Percentiles rank a stretch among this genome's conserved stretches.
phyloP scores from a whole-genome alignment of 2,888 invertebrate species.

The Liodrosophila aerea region DNA sequence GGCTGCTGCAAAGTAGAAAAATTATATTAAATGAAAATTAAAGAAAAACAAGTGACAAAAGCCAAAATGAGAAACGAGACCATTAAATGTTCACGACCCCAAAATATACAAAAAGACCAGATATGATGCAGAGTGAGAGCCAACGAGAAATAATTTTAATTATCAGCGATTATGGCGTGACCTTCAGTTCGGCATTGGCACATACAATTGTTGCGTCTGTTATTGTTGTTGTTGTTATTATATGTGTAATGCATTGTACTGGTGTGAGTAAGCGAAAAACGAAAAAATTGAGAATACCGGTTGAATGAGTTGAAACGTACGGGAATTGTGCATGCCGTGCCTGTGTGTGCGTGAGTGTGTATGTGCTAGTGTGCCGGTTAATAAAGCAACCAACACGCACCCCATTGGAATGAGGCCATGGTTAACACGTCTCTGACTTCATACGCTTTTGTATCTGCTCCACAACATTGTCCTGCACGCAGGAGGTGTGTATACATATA shows the following conservation, averaged over 20 bases:
- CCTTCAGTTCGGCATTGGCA: conserved; percentile 76
- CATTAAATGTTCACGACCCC: conserved; percentile 49
- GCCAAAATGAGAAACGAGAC: conserved; percentile 49
- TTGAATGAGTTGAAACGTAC: conserved; percentile 42
- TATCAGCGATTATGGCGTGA: conserved; percentile 81
- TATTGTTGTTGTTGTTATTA: conserved; percentile 49
- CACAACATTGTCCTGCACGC: background rate
- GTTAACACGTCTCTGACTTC: conserved; percentile 24
- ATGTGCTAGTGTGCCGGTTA: conserved; percentile 49
- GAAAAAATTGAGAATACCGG: conserved; percentile 48
- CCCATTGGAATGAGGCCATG: conserved; percentile 72
- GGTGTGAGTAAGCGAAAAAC: conserved; percentile 64
- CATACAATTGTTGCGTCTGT: conserved; percentile 39
- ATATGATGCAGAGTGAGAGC: conserved; percentile 4
- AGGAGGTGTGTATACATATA: background rate
- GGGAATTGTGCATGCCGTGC: conserved; percentile 20
- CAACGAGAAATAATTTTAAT: conserved; percentile 77
- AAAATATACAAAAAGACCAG: conserved; percentile 19
- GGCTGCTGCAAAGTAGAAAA: conserved; percentile 18
- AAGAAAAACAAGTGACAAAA: conserved; percentile 73
- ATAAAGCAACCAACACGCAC: conserved; percentile 70
- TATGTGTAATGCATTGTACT: conserved; percentile 59
- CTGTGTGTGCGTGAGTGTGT: conserved; percentile 8
- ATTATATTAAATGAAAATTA: conserved; percentile 67
- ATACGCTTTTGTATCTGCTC: background rate